A percentile compares a stretch with the other conserved stretches of the same genome.
phyloP scores from a whole-genome alignment of 2,113 vertebrate species.

The sheep (Ovis aries) region ARS-UI_Ramb_v3.0 NC_056067.1:5128001-5128500 shows the following conservation, averaged over 20 bases:
- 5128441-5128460: background rate
- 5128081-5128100: background rate
- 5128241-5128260: background rate
- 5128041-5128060: background rate
- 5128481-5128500: background rate
- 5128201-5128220: background rate
- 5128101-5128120: background rate
- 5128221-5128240: background rate
- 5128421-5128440: background rate
- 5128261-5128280: background rate
- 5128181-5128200: background rate
- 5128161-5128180: fast-evolving
- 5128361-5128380: background rate
- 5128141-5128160: background rate
- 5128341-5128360: background rate
- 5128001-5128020: background rate
- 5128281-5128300: fast-evolving
- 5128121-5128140: background rate
- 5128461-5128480: background rate
- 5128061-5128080: background rate
- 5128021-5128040: background rate
- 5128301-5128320: background rate
- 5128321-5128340: background rate
- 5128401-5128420: background rate
- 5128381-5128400: background rate